phyloP scores from a whole-genome alignment of 2,113 vertebrate species.

The Dipodomys spectabilis region DNA sequence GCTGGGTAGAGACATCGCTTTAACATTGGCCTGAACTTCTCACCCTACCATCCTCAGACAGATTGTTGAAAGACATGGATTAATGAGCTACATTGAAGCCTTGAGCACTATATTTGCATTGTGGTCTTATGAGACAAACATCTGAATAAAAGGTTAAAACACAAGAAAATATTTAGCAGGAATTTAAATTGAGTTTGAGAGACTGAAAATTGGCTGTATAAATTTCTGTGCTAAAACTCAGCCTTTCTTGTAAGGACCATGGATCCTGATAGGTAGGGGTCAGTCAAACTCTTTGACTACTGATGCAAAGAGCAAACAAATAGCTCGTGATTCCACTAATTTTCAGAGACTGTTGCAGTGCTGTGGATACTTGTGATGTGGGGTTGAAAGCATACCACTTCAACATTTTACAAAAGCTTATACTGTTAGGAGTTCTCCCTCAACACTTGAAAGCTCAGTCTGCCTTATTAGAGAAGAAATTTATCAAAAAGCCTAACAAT shows the following conservation, averaged over 20 bases:
- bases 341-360: not conserved
- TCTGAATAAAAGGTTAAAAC: conserved; percentile 38
- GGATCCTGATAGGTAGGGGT: not conserved
- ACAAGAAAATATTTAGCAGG: conserved; percentile 40
- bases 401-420: conserved; percentile 58
- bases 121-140: not conserved
- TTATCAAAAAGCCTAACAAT: conserved; percentile 73
- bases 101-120: not conserved
- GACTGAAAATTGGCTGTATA: not conserved
- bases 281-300: not conserved
- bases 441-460: conserved; percentile 43
- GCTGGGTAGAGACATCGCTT: not conserved
- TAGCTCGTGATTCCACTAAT: not conserved
- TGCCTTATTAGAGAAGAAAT: conserved; percentile 61
- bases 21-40: not conserved
- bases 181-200: not conserved
- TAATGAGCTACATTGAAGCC: conserved; percentile 3
- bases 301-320: not conserved
- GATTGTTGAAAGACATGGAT: not conserved
- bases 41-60: not conserved
- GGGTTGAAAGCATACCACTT: conserved; percentile 31
- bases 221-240: not conserved
- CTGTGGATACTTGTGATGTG: not conserved
- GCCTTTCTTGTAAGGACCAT: not conserved
- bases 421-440: conserved; percentile 33